Conservation (phyloP, 1,140 invertebrate species). For the Drosophila lacertosa region DNA sequence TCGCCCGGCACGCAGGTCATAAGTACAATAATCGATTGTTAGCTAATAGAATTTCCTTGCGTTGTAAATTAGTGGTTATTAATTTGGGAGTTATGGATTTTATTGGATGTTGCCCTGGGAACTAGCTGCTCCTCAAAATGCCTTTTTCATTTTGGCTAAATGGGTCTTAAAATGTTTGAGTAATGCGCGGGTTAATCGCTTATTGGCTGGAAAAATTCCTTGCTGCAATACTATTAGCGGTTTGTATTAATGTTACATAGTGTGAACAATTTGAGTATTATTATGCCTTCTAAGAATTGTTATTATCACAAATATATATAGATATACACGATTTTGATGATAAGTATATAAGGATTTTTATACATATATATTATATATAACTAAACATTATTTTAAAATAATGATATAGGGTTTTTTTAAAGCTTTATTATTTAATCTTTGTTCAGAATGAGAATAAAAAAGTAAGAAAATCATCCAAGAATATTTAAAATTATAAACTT, state of each 20-base stretch:
- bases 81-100: conserved; percentile 30
- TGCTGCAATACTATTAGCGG: not conserved
- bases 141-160: conserved; percentile 1
- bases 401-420: too few relatives aligned
- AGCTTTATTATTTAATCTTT: too few relatives aligned
- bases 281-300: too few relatives aligned
- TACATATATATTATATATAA: too few relatives aligned
- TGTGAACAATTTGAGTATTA: not conserved
- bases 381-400: too few relatives aligned
- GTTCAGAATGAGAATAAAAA: too few relatives aligned
- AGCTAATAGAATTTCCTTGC: conserved; percentile 63
- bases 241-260: not conserved
- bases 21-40: conserved; percentile 72
- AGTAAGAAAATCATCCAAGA: too few relatives aligned
- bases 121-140: conserved; percentile 17
- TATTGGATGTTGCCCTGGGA: not conserved
- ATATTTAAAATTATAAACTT: too few relatives aligned
- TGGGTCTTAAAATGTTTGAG: conserved; percentile 14
- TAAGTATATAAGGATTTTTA: too few relatives aligned
- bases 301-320: too few relatives aligned
- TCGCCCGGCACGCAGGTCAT: conserved; percentile 66
- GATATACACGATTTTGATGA: too few relatives aligned
- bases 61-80: conserved; percentile 44
- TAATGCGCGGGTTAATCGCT: conserved; percentile 9
- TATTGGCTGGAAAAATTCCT: not conserved